These are phyloP conservation scores for Pararge aegeria DNA, from an alignment of 1,140 invertebrate genomes.

Conservation along the genomic window DNA sequence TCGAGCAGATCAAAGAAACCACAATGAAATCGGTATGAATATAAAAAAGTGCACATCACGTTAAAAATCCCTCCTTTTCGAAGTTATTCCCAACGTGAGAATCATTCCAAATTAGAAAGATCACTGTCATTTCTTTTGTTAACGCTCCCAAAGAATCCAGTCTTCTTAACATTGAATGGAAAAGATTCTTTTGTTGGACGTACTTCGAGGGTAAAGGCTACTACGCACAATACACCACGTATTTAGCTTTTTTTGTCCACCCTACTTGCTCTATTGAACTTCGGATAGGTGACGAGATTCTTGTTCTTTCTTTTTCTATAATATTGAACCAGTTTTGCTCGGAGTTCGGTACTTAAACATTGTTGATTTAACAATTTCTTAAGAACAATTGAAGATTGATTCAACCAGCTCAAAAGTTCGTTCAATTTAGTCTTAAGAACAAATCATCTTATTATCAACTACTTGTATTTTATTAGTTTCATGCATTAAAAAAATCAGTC, in stretches of 20 bases:
- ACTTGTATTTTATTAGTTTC: too few species aligned
- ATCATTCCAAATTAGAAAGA: neutral
- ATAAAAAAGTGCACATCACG: too few species aligned
- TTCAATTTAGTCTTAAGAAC: too few species aligned
- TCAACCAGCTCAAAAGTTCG: too few species aligned
- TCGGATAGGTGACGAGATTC: conserved; percentile 43
- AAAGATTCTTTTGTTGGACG: conserved; percentile 70
- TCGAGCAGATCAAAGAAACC: too few species aligned
- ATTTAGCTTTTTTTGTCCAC: conserved; percentile 70
- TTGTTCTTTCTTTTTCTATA: conserved; percentile 32
- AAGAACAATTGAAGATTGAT: neutral
- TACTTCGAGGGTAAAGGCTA: conserved; percentile 70
- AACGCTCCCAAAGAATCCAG: conserved; percentile 57
- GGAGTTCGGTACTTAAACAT: conserved; percentile 20
- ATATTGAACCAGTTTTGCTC: conserved; percentile 31
- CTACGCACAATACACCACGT: conserved; percentile 56
- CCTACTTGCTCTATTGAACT: conserved; percentile 55
- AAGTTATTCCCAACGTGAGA: neutral
- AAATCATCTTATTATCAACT: too few species aligned
- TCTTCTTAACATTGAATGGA: conserved; percentile 69
- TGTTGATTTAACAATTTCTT: conserved; percentile 18
- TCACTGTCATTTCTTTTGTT: conserved; percentile 29
- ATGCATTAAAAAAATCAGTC: too few species aligned
- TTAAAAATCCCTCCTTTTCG: too few species aligned
- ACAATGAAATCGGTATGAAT: too few species aligned